Base-by-base conservation (phyloP, 1,140 invertebrate genomes). In the Macrocentrus cingulum region DNA sequence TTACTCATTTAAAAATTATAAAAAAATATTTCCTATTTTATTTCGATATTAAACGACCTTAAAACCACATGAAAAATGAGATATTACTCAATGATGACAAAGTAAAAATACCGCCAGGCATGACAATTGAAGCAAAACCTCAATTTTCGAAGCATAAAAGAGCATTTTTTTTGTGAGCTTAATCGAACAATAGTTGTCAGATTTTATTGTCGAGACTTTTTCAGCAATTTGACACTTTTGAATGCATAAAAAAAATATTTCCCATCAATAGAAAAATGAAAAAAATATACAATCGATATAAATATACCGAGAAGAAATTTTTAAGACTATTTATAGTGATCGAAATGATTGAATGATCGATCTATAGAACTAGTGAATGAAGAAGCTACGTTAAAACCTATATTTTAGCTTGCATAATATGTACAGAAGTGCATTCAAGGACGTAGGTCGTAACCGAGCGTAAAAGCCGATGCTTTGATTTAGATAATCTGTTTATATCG, bases 341-440 rank as follows among this genome's bases (percentile, higher is more conserved):
- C 13, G 2, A 29, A 45, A 18, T n/a, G 23, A 34, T 16, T 29
- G 44, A 46, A 11, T 34, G 8, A 57, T 46, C 5, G 44, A 29
- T 13, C 32, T 2, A 13, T 15, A 6, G 2, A 23, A 25, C 1
- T 16, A 37, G 18, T 34, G 49, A 29, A 51, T 34, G 22, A 59
- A 39, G 29, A 32, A 42, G 37, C 62, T 46, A 59, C 61, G 57
- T 41, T 18, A 15, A 50, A 41, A 56, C 8, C 1, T 53, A 32
- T 57, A 18, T 8, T 56, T 7, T 34, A 22, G 7, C 37, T 66
- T 67, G 52, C 58, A 60, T 67, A 68, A 67, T 60, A 29, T 36
- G 62, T 8, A 11, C 61, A 29, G 48, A 67, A 65, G 61, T 42
- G 49, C 50, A 48, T 41, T 61, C 62, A 69, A 67, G 67, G 64